Base-by-base conservation (phyloP, 2,888 invertebrate species). In the Caenorhabditis sp. region DNA sequence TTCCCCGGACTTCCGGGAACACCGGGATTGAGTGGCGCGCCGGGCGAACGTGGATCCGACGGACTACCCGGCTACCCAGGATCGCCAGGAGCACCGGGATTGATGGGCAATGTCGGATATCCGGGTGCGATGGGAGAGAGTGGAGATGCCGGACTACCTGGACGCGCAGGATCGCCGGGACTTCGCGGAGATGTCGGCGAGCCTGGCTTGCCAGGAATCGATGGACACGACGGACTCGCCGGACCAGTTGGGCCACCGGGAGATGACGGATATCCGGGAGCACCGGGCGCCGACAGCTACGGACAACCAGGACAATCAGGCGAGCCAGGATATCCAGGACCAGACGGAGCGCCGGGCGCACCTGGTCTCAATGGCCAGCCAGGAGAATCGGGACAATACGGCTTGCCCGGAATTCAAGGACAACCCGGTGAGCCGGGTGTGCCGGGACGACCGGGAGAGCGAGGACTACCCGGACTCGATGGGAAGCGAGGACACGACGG, bases 221-320 rank as follows among this genome's bases (percentile, higher is more conserved):
- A 76, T 49, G 87, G 86, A 58, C 76, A 72, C 58, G 81, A 79
- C 58, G 86, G 86, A 60, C 69, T 66, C n/a, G 81, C 82, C 60
- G 88, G 82, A 77, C 79, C 57, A n/a, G 79, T 83, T 58, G 88
- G 88, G 57, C 81, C 82, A 53, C 78, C 82, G 54, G 88, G 88
- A 69, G 84, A 82, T 49, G 78, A 84, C 55, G 79, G 81, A 37
- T 55, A 67, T 14, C 78, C 82, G 50, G 84, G 84, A 57, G 53
- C 67, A 4, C 79, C 91, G n/a, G 88, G 88, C 49, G 58, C 73
- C 59, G 76, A 74, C 58, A 69, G 31, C 27, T 81, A 84, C 62
- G 84, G 84, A 49, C 79, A 59, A 26, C 77, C 78, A 36, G 85
- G 85, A 70, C 63, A 75, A 23, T 72, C 75, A 61, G 86, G 84